phyloP scores from a whole-genome alignment of 2,797 vertebrate genomes.

The Perodicticus potto region DNA sequence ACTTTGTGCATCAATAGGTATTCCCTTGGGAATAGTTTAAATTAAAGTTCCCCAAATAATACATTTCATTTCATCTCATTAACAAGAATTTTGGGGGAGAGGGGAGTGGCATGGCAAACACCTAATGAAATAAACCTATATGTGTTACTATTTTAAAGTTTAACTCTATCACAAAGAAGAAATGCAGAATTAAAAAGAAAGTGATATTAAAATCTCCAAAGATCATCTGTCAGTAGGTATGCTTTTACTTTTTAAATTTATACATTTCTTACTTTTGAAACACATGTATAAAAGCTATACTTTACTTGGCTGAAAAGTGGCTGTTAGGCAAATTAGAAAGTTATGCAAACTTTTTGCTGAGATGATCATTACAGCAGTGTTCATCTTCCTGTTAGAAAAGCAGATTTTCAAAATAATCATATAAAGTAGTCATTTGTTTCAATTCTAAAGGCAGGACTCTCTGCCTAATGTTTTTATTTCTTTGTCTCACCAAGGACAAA shows the following conservation, averaged over 20 bases:
- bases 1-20: slow-evolving; percentile 54
- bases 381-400: slow-evolving; percentile 18
- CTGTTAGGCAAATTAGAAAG: not conserved
- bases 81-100: not conserved
- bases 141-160: slow-evolving; percentile 61
- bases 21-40: not conserved
- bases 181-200: slow-evolving; percentile 16
- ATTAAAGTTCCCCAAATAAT: slow-evolving; percentile 50
- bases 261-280: slow-evolving; percentile 14
- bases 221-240: not conserved
- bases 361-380: not conserved
- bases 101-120: not conserved
- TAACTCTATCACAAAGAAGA: not conserved
- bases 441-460: not conserved
- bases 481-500: not conserved
- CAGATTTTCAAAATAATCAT: not conserved
- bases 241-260: slow-evolving; percentile 46
- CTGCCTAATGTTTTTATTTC: slow-evolving; percentile 25
- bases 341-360: not conserved
- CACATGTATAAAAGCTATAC: not conserved
- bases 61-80: slow-evolving; percentile 63
- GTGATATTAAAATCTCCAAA: not conserved
- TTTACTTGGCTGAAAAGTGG: not conserved
- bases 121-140: slow-evolving; percentile 17
- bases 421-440: not conserved